phyloP scores from a whole-genome alignment of 1,140 invertebrate species.

The Lanistes nyassanus region DNA sequence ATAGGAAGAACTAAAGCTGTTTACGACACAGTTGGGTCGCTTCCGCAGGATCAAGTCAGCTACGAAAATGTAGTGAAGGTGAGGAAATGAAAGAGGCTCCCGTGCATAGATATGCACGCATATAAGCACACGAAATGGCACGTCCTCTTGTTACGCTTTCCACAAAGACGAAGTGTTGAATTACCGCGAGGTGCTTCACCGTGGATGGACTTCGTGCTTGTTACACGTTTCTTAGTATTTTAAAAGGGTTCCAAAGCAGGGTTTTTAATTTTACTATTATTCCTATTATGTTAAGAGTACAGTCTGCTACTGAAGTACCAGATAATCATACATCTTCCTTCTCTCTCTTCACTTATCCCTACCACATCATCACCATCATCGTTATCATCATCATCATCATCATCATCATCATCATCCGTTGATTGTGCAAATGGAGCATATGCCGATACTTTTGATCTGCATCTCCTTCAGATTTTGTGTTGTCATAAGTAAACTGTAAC shows the following conservation, averaged over 20 bases:
- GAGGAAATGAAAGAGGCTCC: constrained; percentile 17
- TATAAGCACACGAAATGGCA: too few relatives aligned
- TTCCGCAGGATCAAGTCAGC: constrained; percentile 57
- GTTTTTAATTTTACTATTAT: neutral
- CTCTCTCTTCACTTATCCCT: neutral
- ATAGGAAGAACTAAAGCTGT: constrained; percentile 58
- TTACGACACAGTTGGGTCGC: constrained; percentile 63
- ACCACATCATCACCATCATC: neutral
- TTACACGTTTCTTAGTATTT: too few relatives aligned
- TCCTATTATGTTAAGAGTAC: neutral
- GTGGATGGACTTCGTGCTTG: too few relatives aligned
- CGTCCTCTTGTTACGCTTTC: too few relatives aligned
- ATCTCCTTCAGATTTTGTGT: neutral
- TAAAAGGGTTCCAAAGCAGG: neutral
- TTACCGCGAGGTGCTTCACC: too few relatives aligned
- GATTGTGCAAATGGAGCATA: neutral
- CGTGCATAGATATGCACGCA: neutral
- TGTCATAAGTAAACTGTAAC: neutral
- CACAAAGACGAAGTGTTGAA: too few relatives aligned
- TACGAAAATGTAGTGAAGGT: constrained; percentile 68
- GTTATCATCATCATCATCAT: neutral
- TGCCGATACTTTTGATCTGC: neutral
- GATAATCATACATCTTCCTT: too few relatives aligned
- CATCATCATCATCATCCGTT: too few relatives aligned
- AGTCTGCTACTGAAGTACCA: too few relatives aligned